Percentiles rank a stretch among this genome's conserved stretches.
These are phyloP conservation scores for Cheilosia vulpina DNA, from an alignment of 2,888 invertebrate species.

Conservation along the genomic window DNA sequence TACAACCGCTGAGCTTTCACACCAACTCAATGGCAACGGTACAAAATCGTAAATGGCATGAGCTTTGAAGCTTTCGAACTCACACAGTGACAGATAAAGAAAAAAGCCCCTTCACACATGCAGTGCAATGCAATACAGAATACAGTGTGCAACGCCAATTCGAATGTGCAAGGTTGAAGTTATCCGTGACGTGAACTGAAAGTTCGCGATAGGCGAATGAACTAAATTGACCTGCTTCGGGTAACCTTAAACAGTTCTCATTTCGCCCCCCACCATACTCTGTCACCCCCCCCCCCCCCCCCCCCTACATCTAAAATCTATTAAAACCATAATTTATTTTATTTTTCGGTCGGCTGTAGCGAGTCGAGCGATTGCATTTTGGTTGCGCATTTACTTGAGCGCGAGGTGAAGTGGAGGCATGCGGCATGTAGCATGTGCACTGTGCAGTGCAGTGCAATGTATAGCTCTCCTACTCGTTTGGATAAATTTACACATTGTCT, in stretches of 20 bases:
- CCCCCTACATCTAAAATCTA: slow-evolving; percentile 4
- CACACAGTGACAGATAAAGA: slow-evolving; percentile 17
- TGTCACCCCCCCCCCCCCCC: background rate
- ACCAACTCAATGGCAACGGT: slow-evolving; percentile 53
- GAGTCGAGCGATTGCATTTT: slow-evolving; percentile 21
- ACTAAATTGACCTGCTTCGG: slow-evolving; percentile 83
- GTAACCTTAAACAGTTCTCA: slow-evolving; percentile 80
- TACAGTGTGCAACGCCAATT: slow-evolving; percentile 70
- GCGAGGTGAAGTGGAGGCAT: background rate
- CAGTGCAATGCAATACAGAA: slow-evolving; percentile 12
- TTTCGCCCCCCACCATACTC: slow-evolving; percentile 29
- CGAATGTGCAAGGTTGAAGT: slow-evolving; percentile 78
- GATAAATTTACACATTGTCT: slow-evolving; percentile 59
- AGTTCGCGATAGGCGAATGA: slow-evolving; percentile 80
- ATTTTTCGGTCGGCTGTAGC: slow-evolving; percentile 48
- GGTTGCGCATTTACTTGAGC: slow-evolving; percentile 6
- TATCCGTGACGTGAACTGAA: slow-evolving; percentile 76
- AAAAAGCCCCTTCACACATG: background rate
- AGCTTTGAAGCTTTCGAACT: slow-evolving; percentile 28
- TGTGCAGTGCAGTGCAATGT: slow-evolving; percentile 20
- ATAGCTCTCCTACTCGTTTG: slow-evolving; percentile 42
- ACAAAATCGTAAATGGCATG: slow-evolving; percentile 4
- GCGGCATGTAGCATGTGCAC: background rate
- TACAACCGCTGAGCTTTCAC: slow-evolving; percentile 41
- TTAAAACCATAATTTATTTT: slow-evolving; percentile 43